Evolutionary conservation across 2,888 invertebrate genomes (phyloP), one percentile per base, ranked within the genome.

Genomic region (Scotopteryx bipunctaria): DNA sequence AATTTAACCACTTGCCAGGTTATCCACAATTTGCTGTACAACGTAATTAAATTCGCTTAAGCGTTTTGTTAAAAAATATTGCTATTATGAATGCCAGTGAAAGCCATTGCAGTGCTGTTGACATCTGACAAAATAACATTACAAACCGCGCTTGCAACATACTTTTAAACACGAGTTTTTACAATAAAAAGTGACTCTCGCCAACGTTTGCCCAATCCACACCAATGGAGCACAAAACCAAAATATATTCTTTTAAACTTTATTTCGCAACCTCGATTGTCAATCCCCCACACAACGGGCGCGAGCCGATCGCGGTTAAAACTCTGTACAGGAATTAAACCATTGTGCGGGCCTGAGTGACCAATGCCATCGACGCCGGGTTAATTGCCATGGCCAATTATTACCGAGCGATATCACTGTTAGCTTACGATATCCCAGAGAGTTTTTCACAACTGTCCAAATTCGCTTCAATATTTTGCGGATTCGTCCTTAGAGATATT

Each of bases 381-480:
- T 69, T 78, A 78, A 81, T 78, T 73, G 79, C 67, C 69, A 62
- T 57, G 61, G 65, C 69, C 81, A 76, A 80, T 81, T 79, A 79
- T 73, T 66, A 66, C 67, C 55, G 61, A 53, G 59, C 62, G 61
- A 60, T 72, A 73, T 75, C 78, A 74, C 69, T 73, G 73, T 75
- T 77, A 73, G 76, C 73, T 73, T 67, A 75, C 71, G 63, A 69
- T 74, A 71, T 64, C 63, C 51, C 15, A 55, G 54, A 65, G 57
- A 61, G 50, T 66, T 69, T 69, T 72, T 68, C n/a, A 31, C 25
- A 16, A 31, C 19, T 3, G 29, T 56, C 59, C 54, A 61, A 68
- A 64, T 62, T 49, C 50, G 35, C 62, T 41, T 25, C 62, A 57
- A 61, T 66, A 58, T 64, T 66, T 64, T 59, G 57, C 51, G 54